Percentiles rank a stretch among this genome's conserved stretches.
These are phyloP conservation scores for Pluvianellus socialis DNA, from an alignment of 2,113 vertebrate species.

Conservation along the genomic window DNA sequence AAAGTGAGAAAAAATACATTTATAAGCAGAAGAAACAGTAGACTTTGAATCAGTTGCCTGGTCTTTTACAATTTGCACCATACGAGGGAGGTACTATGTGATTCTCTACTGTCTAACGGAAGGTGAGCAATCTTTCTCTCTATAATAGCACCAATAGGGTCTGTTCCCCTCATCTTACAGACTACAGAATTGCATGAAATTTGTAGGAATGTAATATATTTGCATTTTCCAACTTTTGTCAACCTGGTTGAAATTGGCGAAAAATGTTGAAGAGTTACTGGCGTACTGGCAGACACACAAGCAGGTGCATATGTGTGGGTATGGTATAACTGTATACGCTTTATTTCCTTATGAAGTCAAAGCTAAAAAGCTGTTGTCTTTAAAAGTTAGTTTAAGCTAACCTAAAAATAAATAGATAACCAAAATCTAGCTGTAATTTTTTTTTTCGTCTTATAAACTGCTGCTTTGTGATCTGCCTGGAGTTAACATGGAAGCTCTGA, in stretches of 20 bases:
- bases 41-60: background rate
- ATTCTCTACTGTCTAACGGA: background rate
- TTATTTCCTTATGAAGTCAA: background rate
- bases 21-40: background rate
- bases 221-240: background rate
- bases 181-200: background rate
- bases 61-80: background rate
- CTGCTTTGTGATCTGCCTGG: background rate
- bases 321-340: background rate
- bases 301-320: background rate
- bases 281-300: background rate
- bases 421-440: background rate
- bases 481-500: background rate
- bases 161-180: background rate
- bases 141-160: background rate
- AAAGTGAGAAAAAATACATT: background rate
- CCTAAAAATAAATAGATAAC: background rate
- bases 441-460: background rate
- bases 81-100: background rate
- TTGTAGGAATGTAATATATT: background rate
- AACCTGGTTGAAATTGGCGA: background rate
- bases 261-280: background rate
- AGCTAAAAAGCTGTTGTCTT: background rate
- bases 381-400: background rate
- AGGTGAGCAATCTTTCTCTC: background rate